These are phyloP conservation scores for Helogale parvula DNA, from an alignment of 2,113 vertebrate species.

Conservation along the genomic window DNA sequence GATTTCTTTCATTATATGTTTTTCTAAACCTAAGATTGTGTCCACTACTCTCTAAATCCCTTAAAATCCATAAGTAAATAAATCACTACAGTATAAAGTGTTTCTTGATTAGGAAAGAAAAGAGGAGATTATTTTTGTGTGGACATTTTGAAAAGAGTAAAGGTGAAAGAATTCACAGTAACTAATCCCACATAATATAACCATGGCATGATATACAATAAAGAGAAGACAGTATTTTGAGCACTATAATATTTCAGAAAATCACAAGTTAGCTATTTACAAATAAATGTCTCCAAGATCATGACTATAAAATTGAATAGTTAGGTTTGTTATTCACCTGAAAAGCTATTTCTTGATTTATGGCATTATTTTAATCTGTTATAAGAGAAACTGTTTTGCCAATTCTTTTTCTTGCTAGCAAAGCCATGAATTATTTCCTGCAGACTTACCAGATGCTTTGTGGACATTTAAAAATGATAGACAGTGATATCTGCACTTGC, in stretches of 20 bases:
- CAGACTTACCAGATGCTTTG: background rate
- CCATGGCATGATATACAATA: accelerated
- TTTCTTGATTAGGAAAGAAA: background rate
- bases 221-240: background rate
- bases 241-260: background rate
- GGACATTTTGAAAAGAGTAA: background rate
- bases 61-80: background rate
- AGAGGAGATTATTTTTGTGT: background rate
- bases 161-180: background rate
- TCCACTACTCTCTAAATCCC: background rate
- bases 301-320: background rate
- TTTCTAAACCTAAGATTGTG: background rate
- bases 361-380: background rate
- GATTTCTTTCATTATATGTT: background rate
- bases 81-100: background rate
- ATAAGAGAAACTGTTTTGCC: background rate
- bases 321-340: background rate
- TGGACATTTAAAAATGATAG: background rate
- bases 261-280: background rate
- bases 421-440: background rate
- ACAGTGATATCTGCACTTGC: background rate
- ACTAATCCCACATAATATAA: background rate
- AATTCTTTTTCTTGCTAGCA: accelerated
- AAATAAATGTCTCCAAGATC: background rate
- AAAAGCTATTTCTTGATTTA: background rate